Percentiles rank a stretch among this genome's conserved stretches.
phyloP scores from a whole-genome alignment of 1,140 invertebrate genomes.

The Nylanderia fulva region DNA sequence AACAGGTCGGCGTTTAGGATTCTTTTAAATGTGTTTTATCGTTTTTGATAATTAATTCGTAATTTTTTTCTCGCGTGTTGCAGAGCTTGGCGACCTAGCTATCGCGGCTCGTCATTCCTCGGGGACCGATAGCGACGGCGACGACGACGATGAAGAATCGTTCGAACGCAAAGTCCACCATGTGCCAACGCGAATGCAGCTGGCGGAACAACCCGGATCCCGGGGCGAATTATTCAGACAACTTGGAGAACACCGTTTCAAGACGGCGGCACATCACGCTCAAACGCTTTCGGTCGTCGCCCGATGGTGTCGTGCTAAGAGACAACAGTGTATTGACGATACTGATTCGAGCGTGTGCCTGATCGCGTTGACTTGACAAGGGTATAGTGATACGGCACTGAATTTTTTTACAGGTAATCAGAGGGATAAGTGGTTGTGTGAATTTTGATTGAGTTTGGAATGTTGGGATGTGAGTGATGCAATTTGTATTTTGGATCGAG shows the following conservation, averaged over 20 bases:
- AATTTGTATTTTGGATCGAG: conserved; percentile 25
- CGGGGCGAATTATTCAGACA: conserved; percentile 63
- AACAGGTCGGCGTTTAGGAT: too few relatives aligned
- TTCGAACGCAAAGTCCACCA: conserved; percentile 56
- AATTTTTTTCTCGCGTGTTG: conserved; percentile 81
- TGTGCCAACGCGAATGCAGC: conserved; percentile 62
- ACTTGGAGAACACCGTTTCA: conserved; percentile 28
- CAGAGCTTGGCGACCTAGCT: conserved; percentile 85
- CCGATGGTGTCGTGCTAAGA: conserved; percentile 24
- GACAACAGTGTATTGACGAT: conserved; percentile 48
- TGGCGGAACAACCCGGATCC: conserved; percentile 63
- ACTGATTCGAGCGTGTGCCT: conserved; percentile 46
- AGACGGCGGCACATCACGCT: conserved; percentile 33
- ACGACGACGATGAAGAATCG: conserved; percentile 63
- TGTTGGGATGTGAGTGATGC: conserved; percentile 24
- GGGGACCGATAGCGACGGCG: conserved; percentile 63
- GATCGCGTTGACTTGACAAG: not conserved
- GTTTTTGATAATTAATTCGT: too few relatives aligned
- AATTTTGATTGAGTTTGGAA: not conserved
- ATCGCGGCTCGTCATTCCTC: conserved; percentile 71
- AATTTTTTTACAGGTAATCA: conserved; percentile 43
- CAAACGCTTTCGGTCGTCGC: conserved; percentile 14
- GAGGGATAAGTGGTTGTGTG: not conserved
- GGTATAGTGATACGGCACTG: not conserved
- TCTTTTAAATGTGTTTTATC: conserved; percentile 56